Conservation (phyloP, 2,797 vertebrate species). For the Platalea minor region DNA sequence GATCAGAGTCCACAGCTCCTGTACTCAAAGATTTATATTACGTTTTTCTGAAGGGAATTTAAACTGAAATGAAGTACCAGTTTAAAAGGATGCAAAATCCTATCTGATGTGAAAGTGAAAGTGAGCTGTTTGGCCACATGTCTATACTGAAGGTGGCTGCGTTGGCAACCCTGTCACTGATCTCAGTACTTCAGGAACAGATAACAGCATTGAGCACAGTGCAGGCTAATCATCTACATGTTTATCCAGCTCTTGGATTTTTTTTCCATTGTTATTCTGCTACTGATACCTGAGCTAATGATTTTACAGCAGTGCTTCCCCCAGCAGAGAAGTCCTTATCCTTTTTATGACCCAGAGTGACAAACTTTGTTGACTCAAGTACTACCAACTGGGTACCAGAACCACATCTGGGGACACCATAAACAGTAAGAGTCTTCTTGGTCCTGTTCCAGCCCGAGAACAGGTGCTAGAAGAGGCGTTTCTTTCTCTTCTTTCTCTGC, state of each 20-base stretch:
- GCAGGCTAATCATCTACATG: not conserved
- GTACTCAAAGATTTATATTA: not conserved
- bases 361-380: not conserved
- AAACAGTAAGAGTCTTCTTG: not conserved
- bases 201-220: not conserved
- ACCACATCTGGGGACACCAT: not conserved
- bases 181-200: not conserved
- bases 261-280: not conserved
- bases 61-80: not conserved
- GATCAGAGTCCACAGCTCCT: not conserved
- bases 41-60: not conserved
- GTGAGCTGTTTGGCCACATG: not conserved
- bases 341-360: not conserved
- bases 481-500: not conserved
- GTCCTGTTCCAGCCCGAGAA: not conserved
- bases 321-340: not conserved
- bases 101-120: conserved; percentile 46
- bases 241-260: not conserved
- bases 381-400: not conserved
- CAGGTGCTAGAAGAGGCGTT: not conserved
- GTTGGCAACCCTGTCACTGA: not conserved
- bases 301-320: not conserved
- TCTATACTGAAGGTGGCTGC: not conserved
- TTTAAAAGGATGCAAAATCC: not conserved
- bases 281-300: not conserved